Conservation (phyloP, 2,888 invertebrate genomes). For the Agrenia bidenticulata region DNA sequence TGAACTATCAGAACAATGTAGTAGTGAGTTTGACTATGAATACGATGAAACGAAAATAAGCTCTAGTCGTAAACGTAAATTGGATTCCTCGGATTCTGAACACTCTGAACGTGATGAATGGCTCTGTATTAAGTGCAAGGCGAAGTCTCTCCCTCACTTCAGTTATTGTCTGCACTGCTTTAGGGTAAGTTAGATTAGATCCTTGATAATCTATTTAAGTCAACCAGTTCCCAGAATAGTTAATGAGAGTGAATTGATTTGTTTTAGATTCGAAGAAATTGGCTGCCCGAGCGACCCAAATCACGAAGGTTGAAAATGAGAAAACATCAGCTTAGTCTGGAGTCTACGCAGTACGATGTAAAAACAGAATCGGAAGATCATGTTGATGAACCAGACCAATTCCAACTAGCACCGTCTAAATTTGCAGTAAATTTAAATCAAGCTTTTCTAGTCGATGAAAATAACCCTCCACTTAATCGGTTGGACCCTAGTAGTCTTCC, state of each 20-base stretch:
- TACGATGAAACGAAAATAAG: slow-evolving; percentile 1
- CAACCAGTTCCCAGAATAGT: slow-evolving; percentile 3
- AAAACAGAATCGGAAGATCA: neutral
- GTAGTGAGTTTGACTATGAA: slow-evolving; percentile 18
- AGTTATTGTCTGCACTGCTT: slow-evolving; percentile 47
- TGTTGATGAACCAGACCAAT: neutral
- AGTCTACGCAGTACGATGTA: too few relatives aligned
- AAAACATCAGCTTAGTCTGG: slow-evolving; percentile 18
- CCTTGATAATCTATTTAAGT: too few relatives aligned
- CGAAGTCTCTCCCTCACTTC: slow-evolving; percentile 32
- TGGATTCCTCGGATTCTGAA: slow-evolving; percentile 33
- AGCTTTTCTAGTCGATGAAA: slow-evolving; percentile 20
- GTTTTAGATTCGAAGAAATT: slow-evolving; percentile 42
- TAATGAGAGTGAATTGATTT: neutral
- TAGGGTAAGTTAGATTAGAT: slow-evolving; percentile 39
- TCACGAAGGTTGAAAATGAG: slow-evolving; percentile 31
- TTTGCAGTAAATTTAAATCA: slow-evolving; percentile 9
- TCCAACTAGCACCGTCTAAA: too few relatives aligned
- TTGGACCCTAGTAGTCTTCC: neutral
- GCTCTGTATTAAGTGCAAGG: slow-evolving; percentile 41
- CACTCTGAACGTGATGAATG: slow-evolving; percentile 20
- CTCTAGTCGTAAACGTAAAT: neutral
- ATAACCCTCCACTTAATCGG: neutral
- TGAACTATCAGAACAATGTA: too few relatives aligned
- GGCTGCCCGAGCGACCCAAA: slow-evolving; percentile 46